Conservation (phyloP, 2,888 invertebrate genomes). For the Eupithecia tripunctaria region DNA sequence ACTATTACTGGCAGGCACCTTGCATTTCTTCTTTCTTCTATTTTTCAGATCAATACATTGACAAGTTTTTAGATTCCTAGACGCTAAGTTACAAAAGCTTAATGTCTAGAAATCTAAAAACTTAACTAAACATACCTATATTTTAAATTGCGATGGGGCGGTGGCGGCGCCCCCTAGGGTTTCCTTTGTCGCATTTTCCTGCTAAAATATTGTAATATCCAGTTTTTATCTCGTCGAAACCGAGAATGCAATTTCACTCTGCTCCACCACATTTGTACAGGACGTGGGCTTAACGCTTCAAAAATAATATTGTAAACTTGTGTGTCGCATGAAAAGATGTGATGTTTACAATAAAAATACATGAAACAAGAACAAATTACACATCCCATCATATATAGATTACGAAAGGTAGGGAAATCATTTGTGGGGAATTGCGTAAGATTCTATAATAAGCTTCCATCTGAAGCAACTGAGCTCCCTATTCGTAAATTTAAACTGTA, state of each 20-base stretch:
- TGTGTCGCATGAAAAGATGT: too few species aligned
- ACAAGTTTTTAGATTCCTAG: too few species aligned
- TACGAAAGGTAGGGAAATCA: too few species aligned
- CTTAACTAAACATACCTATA: background rate
- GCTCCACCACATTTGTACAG: conserved; percentile 4
- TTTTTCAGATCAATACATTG: background rate
- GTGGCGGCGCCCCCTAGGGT: background rate
- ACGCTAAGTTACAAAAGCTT: background rate
- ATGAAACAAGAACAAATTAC: too few species aligned
- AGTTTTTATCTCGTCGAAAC: conserved; percentile 21
- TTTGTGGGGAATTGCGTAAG: too few species aligned
- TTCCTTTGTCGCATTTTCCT: conserved; percentile 31
- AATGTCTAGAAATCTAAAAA: background rate
- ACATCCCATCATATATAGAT: too few species aligned
- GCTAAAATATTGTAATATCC: conserved; percentile 7
- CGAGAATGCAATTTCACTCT: conserved; percentile 22
- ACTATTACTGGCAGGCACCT: background rate
- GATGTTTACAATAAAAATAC: too few species aligned
- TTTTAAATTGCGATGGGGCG: conserved; percentile 15
- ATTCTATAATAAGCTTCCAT: too few species aligned
- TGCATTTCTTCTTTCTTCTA: too few species aligned
- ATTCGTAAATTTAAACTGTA: too few species aligned
- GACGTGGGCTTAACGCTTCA: background rate
- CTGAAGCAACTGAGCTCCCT: too few species aligned
- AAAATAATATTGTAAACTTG: background rate